Conservation (phyloP, 1,140 invertebrate genomes). For the Heterodera schachtii region DNA sequence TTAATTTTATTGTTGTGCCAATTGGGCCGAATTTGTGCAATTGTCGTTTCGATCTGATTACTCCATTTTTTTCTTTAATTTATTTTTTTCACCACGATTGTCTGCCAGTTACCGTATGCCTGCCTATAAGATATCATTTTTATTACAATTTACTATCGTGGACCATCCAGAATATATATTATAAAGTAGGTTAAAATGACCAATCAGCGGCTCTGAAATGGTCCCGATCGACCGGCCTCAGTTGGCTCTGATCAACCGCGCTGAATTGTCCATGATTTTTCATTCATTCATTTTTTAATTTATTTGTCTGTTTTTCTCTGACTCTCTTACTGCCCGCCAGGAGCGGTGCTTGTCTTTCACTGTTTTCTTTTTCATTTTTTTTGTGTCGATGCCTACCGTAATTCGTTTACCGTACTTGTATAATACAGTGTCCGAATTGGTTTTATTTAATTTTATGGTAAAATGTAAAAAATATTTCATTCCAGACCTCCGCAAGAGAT, state of each 20-base stretch:
- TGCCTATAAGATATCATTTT: background rate
- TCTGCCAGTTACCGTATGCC: background rate
- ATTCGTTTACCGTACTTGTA: background rate
- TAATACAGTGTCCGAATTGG: background rate
- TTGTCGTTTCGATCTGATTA: background rate
- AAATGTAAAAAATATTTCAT: background rate
- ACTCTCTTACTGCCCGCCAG: background rate
- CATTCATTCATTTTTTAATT: background rate
- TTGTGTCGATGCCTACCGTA: background rate
- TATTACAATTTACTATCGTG: background rate
- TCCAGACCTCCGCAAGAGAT: background rate
- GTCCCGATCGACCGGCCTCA: too few relatives aligned
- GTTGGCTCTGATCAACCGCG: too few relatives aligned
- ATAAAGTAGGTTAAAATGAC: too few relatives aligned
- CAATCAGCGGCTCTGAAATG: too few relatives aligned
- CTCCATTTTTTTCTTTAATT: conserved; percentile 20
- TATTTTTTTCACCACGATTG: conserved; percentile 8
- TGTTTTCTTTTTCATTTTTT: background rate
- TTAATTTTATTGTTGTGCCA: background rate
- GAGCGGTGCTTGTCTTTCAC: background rate
- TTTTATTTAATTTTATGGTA: background rate
- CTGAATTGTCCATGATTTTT: background rate
- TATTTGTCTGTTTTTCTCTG: background rate
- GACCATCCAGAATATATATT: too few relatives aligned
- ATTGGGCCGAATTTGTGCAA: background rate